Evolutionary conservation across 2,113 vertebrate genomes (phyloP).

Genomic region (Calypte anna): DNA sequence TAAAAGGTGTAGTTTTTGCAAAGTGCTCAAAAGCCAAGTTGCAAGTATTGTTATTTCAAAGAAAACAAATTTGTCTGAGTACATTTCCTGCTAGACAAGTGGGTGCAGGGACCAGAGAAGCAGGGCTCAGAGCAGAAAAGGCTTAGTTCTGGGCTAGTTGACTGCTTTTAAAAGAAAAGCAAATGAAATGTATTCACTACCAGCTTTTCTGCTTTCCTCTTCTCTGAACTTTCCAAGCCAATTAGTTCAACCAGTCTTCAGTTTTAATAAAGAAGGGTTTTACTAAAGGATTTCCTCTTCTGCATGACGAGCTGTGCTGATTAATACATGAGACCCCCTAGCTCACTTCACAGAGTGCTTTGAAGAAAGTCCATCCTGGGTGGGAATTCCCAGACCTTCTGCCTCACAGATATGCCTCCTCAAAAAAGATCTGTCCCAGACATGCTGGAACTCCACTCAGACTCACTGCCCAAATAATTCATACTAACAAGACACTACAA

Average conservation of each 20-base stretch:
- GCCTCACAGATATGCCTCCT: neutral
- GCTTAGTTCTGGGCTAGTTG: neutral
- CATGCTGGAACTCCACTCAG: slow-evolving; percentile 14
- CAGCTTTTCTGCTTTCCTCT: slow-evolving; percentile 32
- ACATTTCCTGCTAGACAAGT: neutral
- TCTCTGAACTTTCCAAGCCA: slow-evolving; percentile 35
- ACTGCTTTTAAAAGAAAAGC: slow-evolving; percentile 30
- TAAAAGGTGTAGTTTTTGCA: neutral
- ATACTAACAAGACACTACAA: slow-evolving; percentile 40
- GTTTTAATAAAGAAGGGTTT: slow-evolving; percentile 35
- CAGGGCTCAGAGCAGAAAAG: neutral
- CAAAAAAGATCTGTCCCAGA: slow-evolving; percentile 4
- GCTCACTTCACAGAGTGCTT: neutral
- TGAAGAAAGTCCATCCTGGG: neutral
- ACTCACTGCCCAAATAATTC: slow-evolving; percentile 51
- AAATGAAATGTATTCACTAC: neutral
- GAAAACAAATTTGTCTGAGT: slow-evolving; percentile 1
- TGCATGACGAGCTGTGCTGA: neutral
- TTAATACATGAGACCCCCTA: slow-evolving; percentile 15
- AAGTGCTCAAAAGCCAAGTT: neutral
- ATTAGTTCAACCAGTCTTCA: slow-evolving; percentile 49
- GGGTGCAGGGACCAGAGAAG: neutral
- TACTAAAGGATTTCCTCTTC: slow-evolving; percentile 34
- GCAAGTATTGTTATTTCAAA: slow-evolving; percentile 33
- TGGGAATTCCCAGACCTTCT: slow-evolving; percentile 46